These are phyloP conservation scores for Hippocampus mohnikei DNA, from an alignment of 2,113 vertebrate species.

Conservation along the genomic window DNA sequence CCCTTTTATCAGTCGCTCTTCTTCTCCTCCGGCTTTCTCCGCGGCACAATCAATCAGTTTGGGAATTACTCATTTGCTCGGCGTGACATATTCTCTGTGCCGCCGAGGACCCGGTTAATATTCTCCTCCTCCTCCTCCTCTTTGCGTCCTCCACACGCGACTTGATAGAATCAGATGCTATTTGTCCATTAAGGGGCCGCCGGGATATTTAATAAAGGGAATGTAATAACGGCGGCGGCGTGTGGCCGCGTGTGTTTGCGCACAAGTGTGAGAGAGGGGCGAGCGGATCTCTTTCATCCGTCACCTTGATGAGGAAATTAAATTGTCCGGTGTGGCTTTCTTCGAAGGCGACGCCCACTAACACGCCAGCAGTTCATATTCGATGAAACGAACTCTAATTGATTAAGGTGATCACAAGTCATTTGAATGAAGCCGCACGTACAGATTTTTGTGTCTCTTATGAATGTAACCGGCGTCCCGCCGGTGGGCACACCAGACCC, in stretches of 20 bases:
- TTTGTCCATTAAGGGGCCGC: conserved; percentile 66
- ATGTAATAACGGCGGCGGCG: conserved; percentile 48
- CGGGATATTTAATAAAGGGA: conserved; percentile 69
- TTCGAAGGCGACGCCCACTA: conserved; percentile 46
- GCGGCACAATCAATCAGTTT: conserved; percentile 66
- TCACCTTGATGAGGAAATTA: conserved; percentile 72
- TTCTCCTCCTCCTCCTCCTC: conserved; percentile 31
- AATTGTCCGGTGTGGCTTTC: conserved; percentile 56
- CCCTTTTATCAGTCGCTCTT: conserved; percentile 33
- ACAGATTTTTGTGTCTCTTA: conserved; percentile 72
- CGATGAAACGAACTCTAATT: conserved; percentile 71
- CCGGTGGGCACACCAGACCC: conserved; percentile 22
- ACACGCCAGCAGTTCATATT: conserved; percentile 61
- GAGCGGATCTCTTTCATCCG: conserved; percentile 43
- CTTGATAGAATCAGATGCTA: conserved; percentile 69
- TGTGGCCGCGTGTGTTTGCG: conserved; percentile 14
- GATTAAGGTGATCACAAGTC: conserved; percentile 74
- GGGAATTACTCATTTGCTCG: conserved; percentile 65
- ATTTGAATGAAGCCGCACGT: conserved; percentile 70
- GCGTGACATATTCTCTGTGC: conserved; percentile 53
- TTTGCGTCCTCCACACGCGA: conserved; percentile 16
- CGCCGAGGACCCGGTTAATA: conserved; percentile 38
- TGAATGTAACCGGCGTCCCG: conserved; percentile 64
- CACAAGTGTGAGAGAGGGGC: background rate
- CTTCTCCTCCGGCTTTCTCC: conserved; percentile 48